These are phyloP conservation scores for Okamejei kenojei DNA, from an alignment of 2,797 vertebrate species.

Conservation along the genomic window DNA sequence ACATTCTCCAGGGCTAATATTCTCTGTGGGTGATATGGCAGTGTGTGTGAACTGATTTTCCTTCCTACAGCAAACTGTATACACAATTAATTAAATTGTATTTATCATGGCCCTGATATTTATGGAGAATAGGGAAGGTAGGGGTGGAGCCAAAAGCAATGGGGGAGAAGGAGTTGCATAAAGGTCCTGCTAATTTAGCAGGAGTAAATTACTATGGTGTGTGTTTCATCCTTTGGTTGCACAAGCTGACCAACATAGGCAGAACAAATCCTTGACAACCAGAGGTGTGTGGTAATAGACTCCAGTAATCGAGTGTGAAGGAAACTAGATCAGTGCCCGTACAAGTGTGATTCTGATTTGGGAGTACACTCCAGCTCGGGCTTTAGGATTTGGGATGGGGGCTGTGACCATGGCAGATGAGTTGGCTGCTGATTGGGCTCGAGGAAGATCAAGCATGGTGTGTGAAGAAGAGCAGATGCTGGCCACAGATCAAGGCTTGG, in stretches of 20 bases:
- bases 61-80: not conserved
- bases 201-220: not conserved
- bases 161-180: not conserved
- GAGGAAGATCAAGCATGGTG: too few species aligned
- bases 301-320: not conserved
- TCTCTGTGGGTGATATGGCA: not conserved
- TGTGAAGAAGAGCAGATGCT: not conserved
- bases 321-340: not conserved
- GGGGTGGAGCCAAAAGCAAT: not conserved
- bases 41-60: not conserved
- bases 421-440: not conserved
- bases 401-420: not conserved
- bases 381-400: not conserved
- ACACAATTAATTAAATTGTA: not conserved
- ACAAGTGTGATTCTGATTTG: not conserved
- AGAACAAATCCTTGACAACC: not conserved
- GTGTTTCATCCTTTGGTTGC: too few species aligned
- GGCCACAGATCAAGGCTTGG: not conserved
- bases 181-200: not conserved
- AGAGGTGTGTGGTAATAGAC: not conserved
- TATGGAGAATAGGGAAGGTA: not conserved
- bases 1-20: not conserved
- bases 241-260: not conserved
- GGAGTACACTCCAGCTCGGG: not conserved
- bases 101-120: not conserved